Conservation (phyloP, 2,888 invertebrate genomes). For the Pimpla rufipes region DNA sequence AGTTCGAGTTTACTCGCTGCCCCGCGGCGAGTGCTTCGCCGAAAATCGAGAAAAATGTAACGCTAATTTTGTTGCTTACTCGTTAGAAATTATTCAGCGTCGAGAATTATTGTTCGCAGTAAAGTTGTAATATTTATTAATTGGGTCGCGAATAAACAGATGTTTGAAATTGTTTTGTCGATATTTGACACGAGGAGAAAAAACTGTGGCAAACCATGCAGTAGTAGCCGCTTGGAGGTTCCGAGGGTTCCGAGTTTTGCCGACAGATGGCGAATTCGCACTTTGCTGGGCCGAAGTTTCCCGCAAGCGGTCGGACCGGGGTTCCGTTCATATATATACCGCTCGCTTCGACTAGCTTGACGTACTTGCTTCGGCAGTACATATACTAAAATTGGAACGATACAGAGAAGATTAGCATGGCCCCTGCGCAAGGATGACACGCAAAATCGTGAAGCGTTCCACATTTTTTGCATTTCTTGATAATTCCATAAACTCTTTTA, state of each 20-base stretch:
- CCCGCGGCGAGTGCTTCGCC: too few relatives aligned
- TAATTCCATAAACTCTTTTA: background rate
- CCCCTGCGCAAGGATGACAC: slow-evolving; percentile 97
- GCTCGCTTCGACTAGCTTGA: background rate
- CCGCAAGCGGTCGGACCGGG: background rate
- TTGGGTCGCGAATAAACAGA: too few relatives aligned
- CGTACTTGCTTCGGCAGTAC: slow-evolving; percentile 92
- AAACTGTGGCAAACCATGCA: too few relatives aligned
- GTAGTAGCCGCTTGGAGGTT: too few relatives aligned
- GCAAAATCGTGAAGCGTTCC: slow-evolving; percentile 97
- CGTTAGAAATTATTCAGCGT: too few relatives aligned
- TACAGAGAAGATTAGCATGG: slow-evolving; percentile 97
- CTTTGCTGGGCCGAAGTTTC: background rate
- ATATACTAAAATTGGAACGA: slow-evolving; percentile 96
- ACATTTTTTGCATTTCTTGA: slow-evolving; percentile 87
- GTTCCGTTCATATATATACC: slow-evolving; percentile 44
- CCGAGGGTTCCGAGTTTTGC: background rate
- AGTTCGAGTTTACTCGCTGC: background rate
- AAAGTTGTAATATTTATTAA: too few relatives aligned
- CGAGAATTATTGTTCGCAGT: too few relatives aligned
- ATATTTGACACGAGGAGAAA: too few relatives aligned
- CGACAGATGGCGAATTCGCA: slow-evolving; percentile 3
- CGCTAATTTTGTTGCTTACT: too few relatives aligned
- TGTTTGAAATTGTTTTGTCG: too few relatives aligned
- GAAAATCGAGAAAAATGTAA: too few relatives aligned